Evolutionary conservation across 2,113 vertebrate genomes (phyloP).

Genomic region (Pitta sordida): DNA sequence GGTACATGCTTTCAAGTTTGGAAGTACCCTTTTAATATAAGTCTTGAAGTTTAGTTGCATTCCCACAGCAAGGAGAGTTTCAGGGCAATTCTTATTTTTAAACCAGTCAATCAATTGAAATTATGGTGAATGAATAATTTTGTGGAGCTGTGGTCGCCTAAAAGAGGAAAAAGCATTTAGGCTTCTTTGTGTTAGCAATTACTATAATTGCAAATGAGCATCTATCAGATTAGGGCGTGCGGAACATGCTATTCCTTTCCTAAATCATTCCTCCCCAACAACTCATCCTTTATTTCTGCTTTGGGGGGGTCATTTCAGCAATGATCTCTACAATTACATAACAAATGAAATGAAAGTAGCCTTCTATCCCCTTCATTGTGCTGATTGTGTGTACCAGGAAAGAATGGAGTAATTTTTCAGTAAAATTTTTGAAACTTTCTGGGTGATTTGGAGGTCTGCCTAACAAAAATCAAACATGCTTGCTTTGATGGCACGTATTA

Average conservation of each 20-base stretch:
- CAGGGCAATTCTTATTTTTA: neutral
- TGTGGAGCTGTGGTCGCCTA: neutral
- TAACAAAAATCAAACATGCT: neutral
- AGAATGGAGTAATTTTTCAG: neutral
- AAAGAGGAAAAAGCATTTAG: neutral
- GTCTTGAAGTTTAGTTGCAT: neutral
- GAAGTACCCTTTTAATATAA: neutral
- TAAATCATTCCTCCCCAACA: neutral
- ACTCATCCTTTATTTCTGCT: neutral
- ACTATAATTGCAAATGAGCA: conserved; percentile 3
- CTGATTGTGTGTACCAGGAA: neutral
- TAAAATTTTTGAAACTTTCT: neutral
- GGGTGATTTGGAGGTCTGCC: neutral
- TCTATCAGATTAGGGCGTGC: neutral
- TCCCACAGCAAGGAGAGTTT: neutral
- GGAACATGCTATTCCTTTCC: neutral
- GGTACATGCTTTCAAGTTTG: neutral
- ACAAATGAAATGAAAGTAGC: neutral
- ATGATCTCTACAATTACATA: neutral
- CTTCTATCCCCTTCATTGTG: neutral
- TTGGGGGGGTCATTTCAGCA: neutral
- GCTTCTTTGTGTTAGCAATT: neutral
- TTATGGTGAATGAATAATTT: neutral
- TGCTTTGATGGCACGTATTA: neutral
- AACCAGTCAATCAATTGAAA: neutral